Evolutionary conservation across 2,888 invertebrate genomes (phyloP).

Genomic region (Adela reaumurella): DNA sequence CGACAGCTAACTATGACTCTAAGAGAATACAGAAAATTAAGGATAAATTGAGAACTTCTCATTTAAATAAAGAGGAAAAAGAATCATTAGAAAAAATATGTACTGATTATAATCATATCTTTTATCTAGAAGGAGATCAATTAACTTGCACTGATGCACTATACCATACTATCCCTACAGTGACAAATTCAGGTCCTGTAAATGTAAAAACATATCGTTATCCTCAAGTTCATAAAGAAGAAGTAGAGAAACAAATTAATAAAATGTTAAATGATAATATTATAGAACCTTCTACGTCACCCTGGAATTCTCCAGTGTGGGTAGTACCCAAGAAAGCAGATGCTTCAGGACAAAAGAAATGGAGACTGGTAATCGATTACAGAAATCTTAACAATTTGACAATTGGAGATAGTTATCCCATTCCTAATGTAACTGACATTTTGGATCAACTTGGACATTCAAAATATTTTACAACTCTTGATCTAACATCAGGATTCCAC

Average conservation of each 20-base stretch:
- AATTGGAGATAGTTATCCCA: no score
- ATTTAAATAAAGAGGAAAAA: neutral
- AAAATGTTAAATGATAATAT: conserved; percentile 11
- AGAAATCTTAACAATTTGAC: conserved; percentile 2
- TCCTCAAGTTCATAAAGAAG: conserved; percentile 10
- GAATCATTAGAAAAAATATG: no score
- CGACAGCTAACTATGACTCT: no score
- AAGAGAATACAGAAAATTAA: neutral
- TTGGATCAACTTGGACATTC: no score
- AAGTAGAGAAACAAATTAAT: conserved; percentile 11
- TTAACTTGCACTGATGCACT: conserved; percentile 9
- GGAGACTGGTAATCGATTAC: conserved; percentile 8
- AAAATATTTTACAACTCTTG: no score
- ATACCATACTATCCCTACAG: conserved; percentile 11
- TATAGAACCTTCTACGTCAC: conserved; percentile 12
- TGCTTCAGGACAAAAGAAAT: conserved; percentile 11
- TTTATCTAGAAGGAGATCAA: conserved; percentile 6
- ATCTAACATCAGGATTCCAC: no score
- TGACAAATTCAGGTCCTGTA: conserved; percentile 7
- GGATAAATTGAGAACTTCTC: neutral
- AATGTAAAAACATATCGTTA: conserved; percentile 12
- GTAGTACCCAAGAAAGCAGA: conserved; percentile 11
- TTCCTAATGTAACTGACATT: no score
- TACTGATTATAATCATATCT: no score
- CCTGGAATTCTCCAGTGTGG: conserved; percentile 13